A percentile compares a stretch with the other conserved stretches of the same genome.
These are phyloP conservation scores for Rhipidura dahli DNA, from an alignment of 2,113 vertebrate species.

Conservation along the genomic window DNA sequence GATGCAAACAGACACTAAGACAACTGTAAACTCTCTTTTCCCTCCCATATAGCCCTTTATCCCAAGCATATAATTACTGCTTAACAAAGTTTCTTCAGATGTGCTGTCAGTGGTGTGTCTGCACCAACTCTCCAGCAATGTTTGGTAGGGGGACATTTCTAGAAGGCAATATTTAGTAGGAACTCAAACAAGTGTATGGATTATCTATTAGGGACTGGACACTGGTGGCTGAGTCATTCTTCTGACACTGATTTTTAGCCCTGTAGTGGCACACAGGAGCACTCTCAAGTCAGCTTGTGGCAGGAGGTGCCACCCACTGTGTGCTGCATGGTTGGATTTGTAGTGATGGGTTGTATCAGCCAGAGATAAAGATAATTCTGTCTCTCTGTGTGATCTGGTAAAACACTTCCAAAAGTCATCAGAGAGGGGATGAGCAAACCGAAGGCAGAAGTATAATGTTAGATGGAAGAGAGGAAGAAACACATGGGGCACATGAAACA, in stretches of 20 bases:
- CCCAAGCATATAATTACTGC: background rate
- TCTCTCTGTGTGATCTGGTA: background rate
- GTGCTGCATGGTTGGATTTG: background rate
- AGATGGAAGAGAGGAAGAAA: background rate
- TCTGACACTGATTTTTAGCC: background rate
- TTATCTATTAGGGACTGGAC: background rate
- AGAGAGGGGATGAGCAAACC: background rate
- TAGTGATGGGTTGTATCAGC: background rate
- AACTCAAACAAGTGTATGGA: background rate
- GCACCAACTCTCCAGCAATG: background rate
- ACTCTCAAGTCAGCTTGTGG: background rate
- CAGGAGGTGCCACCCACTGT: background rate
- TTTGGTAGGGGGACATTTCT: background rate
- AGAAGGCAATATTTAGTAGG: background rate
- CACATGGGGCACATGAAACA: background rate
- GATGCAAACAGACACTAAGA: background rate
- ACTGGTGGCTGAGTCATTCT: background rate
- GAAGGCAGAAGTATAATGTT: background rate
- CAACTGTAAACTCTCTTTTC: background rate
- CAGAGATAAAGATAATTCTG: background rate
- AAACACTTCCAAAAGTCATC: background rate
- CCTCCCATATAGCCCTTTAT: background rate
- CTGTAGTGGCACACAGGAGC: too few species aligned
- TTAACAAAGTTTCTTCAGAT: background rate
- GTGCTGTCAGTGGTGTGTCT: background rate